Conservation (phyloP, 2,113 vertebrate genomes). For the Monopterus albus region DNA sequence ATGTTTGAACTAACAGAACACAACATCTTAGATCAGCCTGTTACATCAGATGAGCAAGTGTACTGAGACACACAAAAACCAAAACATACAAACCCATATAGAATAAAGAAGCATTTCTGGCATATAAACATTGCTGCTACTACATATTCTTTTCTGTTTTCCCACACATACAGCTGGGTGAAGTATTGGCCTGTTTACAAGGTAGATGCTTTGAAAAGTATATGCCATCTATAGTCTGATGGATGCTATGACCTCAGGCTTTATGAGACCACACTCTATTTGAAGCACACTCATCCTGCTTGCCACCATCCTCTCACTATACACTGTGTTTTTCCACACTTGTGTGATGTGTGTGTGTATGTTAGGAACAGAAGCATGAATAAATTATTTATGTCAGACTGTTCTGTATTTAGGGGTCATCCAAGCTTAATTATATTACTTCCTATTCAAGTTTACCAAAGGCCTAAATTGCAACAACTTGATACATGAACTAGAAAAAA, state of each 20-base stretch:
- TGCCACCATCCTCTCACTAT: slow-evolving; percentile 49
- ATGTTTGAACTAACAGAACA: slow-evolving; percentile 46
- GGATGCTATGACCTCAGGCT: slow-evolving; percentile 47
- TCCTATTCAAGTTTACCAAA: slow-evolving; percentile 21
- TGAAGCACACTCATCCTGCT: slow-evolving; percentile 59
- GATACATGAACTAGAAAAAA: slow-evolving; percentile 31
- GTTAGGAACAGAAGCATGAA: slow-evolving; percentile 43
- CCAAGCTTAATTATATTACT: slow-evolving; percentile 25
- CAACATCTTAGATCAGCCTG: slow-evolving; percentile 13
- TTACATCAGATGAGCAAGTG: slow-evolving; percentile 29
- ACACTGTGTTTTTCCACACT: slow-evolving; percentile 44
- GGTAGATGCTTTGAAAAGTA: slow-evolving; percentile 36
- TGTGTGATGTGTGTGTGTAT: slow-evolving; percentile 45
- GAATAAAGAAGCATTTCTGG: background rate
- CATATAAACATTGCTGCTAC: background rate
- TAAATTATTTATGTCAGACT: slow-evolving; percentile 49
- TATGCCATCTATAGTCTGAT: slow-evolving; percentile 50
- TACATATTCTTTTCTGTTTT: slow-evolving; percentile 7
- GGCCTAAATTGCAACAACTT: slow-evolving; percentile 5
- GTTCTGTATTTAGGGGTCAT: slow-evolving; percentile 38
- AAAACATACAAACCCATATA: background rate
- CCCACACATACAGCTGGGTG: background rate
- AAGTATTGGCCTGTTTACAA: slow-evolving; percentile 44
- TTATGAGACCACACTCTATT: slow-evolving; percentile 55
- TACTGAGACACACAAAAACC: slow-evolving; percentile 6